Evolutionary conservation across 2,113 vertebrate genomes (phyloP), one percentile per base, ranked within the genome.

Genomic region (Neogale vison): DNA sequence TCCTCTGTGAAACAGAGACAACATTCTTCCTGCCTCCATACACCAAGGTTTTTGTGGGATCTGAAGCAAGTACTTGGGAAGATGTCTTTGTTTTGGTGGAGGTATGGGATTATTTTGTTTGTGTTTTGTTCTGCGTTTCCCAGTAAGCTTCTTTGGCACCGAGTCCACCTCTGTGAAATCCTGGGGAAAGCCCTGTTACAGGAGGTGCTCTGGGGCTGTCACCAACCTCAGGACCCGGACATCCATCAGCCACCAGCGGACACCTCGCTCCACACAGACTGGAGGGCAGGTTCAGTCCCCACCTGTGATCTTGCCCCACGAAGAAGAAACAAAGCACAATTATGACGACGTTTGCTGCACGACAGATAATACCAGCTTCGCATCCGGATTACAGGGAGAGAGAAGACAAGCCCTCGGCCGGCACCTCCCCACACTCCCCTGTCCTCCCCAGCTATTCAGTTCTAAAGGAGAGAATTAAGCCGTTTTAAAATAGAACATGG

Each of bases 181-280:
- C 72, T 20, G 12, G 4, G n/a, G 21, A 59, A 95, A 55, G 39
- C 31, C 3, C 29, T 15, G 36, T 29, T 2, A 34, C 6, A 69
- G 13, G 4, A 61, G n/a, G 42, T 20, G 6, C 23, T 63, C 24
- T 61, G 31, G 14, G 29, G 47, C 20, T 31, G 15, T 42, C 0
- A 39, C 4, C 12, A 21, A 81, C 24, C 6, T 3, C 10, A 59
- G 26, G 6, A 23, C 26, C 0, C 6, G 11, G 42, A 26, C 6
- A 42, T 47, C 9, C 36, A 31, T 0, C 0, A 12, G 36, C 23
- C 7, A 0, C 10, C 52, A 82, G 72, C 45, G 1, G 7, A 57
- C 24, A 0, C 0, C 29, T 59, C 10, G 29, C n/a, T 80, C 50
- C 18, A 5, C 0, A 2, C 24, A 23, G 23, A 59, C 55, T 1